phyloP scores from a whole-genome alignment of 2,797 vertebrate species.

The Apogon hyalosoma region DNA sequence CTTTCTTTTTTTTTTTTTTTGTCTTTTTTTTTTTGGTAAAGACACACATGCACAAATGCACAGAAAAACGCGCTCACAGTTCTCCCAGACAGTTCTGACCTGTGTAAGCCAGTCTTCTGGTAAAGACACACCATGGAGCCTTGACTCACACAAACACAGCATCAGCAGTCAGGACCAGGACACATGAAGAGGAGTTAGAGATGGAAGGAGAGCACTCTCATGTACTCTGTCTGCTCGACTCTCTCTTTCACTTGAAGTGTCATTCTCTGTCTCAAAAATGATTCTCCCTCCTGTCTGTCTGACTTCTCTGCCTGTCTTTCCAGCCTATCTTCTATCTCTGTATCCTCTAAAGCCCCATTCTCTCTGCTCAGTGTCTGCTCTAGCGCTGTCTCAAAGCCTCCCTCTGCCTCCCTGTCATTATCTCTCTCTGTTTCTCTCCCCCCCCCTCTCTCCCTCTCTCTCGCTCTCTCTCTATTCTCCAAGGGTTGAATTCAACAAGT shows the following conservation, averaged over 20 bases:
- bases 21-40: background rate
- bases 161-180: constrained; percentile 58
- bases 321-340: constrained; percentile 61
- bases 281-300: constrained; percentile 59
- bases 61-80: constrained; percentile 51
- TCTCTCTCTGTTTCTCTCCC: constrained; percentile 68
- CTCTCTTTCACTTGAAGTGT: constrained; percentile 71
- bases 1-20: background rate
- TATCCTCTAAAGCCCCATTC: constrained; percentile 75
- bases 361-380: constrained; percentile 69
- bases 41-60: constrained; percentile 48
- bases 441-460: constrained; percentile 68
- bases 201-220: constrained; percentile 65
- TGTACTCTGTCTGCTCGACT: constrained; percentile 65
- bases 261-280: constrained; percentile 65
- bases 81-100: constrained; percentile 75
- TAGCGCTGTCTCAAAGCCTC: constrained; percentile 72
- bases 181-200: constrained; percentile 65
- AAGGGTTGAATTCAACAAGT: constrained; percentile 86
- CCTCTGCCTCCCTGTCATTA: constrained; percentile 79
- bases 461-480: constrained; percentile 69
- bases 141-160: constrained; percentile 56
- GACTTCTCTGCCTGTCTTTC: constrained; percentile 63
- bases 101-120: constrained; percentile 71
- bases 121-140: constrained; percentile 66